Base-by-base conservation (phyloP, 2,888 invertebrate species). In the Panzeria rudis region DNA sequence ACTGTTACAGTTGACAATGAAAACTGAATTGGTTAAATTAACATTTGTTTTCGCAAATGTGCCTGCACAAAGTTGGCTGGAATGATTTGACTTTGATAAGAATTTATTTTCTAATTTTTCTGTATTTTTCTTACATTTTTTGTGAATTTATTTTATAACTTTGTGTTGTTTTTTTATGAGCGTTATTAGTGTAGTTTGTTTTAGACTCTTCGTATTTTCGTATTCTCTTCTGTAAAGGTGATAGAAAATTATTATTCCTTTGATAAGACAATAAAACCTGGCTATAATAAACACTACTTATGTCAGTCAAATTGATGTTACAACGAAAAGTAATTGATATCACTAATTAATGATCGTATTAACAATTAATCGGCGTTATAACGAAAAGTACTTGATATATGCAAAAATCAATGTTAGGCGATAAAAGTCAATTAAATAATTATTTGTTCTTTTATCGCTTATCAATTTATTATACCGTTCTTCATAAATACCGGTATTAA, bases 31-130 rank as follows among this genome's bases (percentile, higher is more conserved):
- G 77, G 73, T 56, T 69, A 78, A 73, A 84, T 32, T 73, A 32
- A 44, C 68, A 73, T 64, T 78, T 56, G 8, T 71, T 77, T 81
- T 78, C 69, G 59, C 56, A 64, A 69, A 47, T 84, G 72, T 72
- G 54, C 72, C 68, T 52, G 54, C 17, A 20, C 69, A 76, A 72
- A 66, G 71, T 76, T 73, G 50, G 62, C 25, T 72, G 59, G 35
- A 73, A 73, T 61, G 68, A 73, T 66, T 80, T 72, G 20, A 77
- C 20, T 73, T 85, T 85, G 84, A 85, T 85, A 85, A 85, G 81
- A 85, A 13, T 78, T 81, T 69, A 81, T 73, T 81, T 82, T 69
- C 47, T 81, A 69, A 82, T 75, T 77, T 69, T 81, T 23, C 56
- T 61, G 17, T 52, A 62, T 66, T 61, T 81, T 29, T 75, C 54